These are phyloP conservation scores for Paedocypris micromegethes DNA, from an alignment of 2,797 vertebrate genomes.

Conservation along the genomic window DNA sequence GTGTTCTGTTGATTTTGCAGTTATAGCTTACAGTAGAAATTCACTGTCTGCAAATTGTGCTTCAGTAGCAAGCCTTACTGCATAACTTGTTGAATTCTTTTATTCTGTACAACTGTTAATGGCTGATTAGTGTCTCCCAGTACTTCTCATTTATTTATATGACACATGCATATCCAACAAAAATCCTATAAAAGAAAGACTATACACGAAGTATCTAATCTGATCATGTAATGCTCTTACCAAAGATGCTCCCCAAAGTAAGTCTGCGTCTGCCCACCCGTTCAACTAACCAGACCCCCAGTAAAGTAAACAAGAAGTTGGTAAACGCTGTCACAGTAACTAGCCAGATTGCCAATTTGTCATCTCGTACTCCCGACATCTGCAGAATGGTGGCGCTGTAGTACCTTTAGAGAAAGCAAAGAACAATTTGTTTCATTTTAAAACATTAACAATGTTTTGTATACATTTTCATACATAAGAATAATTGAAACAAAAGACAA, in stretches of 20 bases:
- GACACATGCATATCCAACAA: too few relatives aligned
- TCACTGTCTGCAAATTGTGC: too few relatives aligned
- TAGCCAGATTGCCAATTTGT: conserved; percentile 91
- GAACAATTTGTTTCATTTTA: not conserved
- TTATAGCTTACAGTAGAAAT: too few relatives aligned
- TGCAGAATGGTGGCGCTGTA: conserved; percentile 98
- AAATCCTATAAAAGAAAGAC: not conserved
- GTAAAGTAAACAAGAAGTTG: conserved; percentile 91
- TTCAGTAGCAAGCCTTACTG: too few relatives aligned
- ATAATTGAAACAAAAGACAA: too few relatives aligned
- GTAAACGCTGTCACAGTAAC: conserved; percentile 87
- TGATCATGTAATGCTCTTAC: conserved; percentile 57
- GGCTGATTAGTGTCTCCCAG: too few relatives aligned
- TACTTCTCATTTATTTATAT: too few relatives aligned
- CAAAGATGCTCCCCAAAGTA: conserved; percentile 83
- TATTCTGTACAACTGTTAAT: too few relatives aligned
- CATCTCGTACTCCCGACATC: conserved; percentile 94
- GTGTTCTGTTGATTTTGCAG: too few relatives aligned
- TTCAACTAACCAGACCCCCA: conserved; percentile 97
- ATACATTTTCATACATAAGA: too few relatives aligned
- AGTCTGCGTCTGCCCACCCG: conserved; percentile 89
- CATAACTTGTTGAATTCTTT: too few relatives aligned
- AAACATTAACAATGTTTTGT: too few relatives aligned
- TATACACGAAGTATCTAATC: not conserved
- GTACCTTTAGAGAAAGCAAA: conserved; percentile 72